A percentile compares a stretch with the other conserved stretches of the same genome.
Conservation (phyloP, 2,888 invertebrate genomes). For the Rhogogaster chlorosoma region DNA sequence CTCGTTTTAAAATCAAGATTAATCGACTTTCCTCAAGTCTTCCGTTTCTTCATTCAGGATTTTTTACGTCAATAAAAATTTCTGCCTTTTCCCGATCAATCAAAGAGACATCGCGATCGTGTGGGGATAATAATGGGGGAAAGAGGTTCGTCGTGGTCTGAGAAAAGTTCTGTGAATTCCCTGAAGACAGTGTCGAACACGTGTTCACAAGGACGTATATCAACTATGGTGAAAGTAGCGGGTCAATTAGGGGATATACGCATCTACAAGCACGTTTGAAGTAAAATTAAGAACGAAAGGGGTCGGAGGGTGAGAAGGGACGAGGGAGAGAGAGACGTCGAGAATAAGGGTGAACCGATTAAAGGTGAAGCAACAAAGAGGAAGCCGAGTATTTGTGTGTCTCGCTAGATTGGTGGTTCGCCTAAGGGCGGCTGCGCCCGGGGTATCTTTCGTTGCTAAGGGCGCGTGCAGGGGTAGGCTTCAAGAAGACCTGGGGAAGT, state of each 20-base stretch:
- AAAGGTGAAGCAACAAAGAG: slow-evolving; percentile 51
- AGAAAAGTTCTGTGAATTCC: background rate
- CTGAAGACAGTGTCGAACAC: background rate
- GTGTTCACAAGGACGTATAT: background rate
- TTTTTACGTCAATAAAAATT: background rate
- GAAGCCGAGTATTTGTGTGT: background rate
- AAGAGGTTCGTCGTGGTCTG: background rate
- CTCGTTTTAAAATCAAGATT: background rate
- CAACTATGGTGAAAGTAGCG: background rate
- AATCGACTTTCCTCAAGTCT: background rate
- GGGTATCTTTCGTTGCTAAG: background rate
- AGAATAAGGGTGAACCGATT: slow-evolving; percentile 25
- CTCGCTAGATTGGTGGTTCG: background rate
- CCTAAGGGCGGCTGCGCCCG: slow-evolving; percentile 10
- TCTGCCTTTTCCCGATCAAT: background rate
- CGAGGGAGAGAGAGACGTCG: background rate
- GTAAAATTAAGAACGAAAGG: background rate
- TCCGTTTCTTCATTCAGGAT: background rate
- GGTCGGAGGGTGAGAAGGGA: background rate
- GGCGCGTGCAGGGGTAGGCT: background rate
- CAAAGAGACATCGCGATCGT: background rate
- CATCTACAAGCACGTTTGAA: background rate
- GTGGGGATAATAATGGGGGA: background rate
- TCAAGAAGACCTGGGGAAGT: background rate
- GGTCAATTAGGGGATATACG: background rate